Conservation (phyloP, 2,888 invertebrate genomes). For the Copidosoma aretas region DNA sequence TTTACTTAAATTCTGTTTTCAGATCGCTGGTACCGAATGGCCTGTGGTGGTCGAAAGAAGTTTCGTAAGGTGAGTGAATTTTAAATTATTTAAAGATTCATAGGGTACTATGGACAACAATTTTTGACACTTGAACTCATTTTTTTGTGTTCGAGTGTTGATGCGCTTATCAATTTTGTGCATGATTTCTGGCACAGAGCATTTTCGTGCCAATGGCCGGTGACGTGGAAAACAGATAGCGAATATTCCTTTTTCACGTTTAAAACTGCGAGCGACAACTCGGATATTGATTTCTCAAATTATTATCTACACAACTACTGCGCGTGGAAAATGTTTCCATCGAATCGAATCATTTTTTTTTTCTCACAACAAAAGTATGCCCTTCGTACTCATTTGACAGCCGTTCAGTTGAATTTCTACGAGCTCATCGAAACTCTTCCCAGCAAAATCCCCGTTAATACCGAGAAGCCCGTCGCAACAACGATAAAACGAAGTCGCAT, state of each 20-base stretch:
- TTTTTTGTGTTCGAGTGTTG: neutral
- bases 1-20: neutral
- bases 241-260: constrained; percentile 1
- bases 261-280: neutral
- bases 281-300: neutral
- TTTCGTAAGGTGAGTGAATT: constrained; percentile 11
- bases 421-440: too few relatives aligned
- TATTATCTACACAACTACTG: neutral
- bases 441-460: too few relatives aligned
- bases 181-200: neutral
- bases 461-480: too few relatives aligned
- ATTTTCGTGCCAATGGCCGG: neutral
- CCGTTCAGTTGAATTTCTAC: too few relatives aligned
- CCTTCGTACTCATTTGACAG: too few relatives aligned
- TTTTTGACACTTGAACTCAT: neutral
- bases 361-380: too few relatives aligned
- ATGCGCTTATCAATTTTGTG: too few relatives aligned
- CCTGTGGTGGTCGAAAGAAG: constrained; percentile 13
- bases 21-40: neutral
- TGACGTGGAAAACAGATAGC: constrained; percentile 21
- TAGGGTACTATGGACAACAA: neutral
- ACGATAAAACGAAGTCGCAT: too few relatives aligned
- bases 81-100: neutral
- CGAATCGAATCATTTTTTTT: too few relatives aligned
- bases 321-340: too few relatives aligned